phyloP scores from a whole-genome alignment of 2,113 vertebrate species.

The Hiodon tergisus region DNA sequence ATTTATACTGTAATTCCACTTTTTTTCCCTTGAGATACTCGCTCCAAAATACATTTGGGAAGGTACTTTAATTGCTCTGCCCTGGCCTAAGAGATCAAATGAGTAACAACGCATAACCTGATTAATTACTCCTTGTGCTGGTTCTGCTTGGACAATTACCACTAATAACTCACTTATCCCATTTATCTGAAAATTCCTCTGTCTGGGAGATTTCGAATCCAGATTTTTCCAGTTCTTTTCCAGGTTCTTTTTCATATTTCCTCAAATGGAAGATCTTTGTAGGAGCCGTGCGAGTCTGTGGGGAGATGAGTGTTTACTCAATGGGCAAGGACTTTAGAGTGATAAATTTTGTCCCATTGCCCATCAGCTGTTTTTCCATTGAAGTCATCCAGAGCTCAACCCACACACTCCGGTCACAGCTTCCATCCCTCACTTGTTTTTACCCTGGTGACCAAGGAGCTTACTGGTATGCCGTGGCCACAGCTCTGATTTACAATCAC shows the following conservation, averaged over 20 bases:
- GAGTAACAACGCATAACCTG: slow-evolving; percentile 7
- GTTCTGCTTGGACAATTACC: slow-evolving; percentile 6
- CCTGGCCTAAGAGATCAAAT: slow-evolving; percentile 19
- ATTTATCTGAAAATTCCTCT: not conserved
- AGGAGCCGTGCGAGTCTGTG: not conserved
- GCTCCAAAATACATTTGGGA: not conserved
- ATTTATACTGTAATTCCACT: not conserved
- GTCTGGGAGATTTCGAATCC: slow-evolving; percentile 10
- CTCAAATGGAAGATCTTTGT: slow-evolving; percentile 1
- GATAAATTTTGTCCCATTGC: not conserved
- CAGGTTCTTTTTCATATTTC: slow-evolving; percentile 10
- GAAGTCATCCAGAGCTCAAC: not conserved
- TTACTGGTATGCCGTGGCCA: too few relatives aligned
- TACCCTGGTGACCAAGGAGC: not conserved
- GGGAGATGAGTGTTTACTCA: not conserved
- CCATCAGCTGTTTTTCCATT: not conserved
- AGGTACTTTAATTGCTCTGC: slow-evolving; percentile 13
- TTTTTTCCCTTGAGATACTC: not conserved
- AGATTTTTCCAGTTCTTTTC: slow-evolving; percentile 11
- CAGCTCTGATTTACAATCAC: too few relatives aligned
- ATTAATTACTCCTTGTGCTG: not conserved
- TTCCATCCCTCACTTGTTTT: not conserved
- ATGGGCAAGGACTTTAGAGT: not conserved
- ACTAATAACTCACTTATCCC: slow-evolving; percentile 4
- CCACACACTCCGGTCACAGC: not conserved